phyloP scores from a whole-genome alignment of 2,797 vertebrate genomes.

The Tarsius wallacei region DNA sequence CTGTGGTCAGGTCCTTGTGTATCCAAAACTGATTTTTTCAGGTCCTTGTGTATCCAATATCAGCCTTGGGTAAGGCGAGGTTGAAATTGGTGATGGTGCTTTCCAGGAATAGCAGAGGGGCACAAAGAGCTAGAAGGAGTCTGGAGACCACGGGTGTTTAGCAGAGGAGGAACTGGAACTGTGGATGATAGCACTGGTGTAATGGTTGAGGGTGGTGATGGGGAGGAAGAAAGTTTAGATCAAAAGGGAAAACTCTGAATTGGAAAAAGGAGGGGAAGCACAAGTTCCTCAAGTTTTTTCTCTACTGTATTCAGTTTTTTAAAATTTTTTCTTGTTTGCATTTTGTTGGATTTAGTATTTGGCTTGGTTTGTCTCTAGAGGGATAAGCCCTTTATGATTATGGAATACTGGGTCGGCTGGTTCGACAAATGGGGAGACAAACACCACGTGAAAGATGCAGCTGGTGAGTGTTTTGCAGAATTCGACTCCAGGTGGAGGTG shows the following conservation, averaged over 20 bases:
- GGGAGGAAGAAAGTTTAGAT: not conserved
- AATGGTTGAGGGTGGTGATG: too few species aligned
- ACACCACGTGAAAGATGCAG: slow-evolving; percentile 92
- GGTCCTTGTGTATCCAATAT: not conserved
- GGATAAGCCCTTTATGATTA: slow-evolving; percentile 94
- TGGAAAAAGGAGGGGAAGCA: not conserved
- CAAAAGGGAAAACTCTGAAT: not conserved
- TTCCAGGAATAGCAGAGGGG: not conserved
- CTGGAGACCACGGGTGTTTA: not conserved
- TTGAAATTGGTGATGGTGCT: not conserved
- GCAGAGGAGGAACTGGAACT: not conserved
- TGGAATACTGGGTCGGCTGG: slow-evolving; percentile 97
- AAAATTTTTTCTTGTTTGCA: not conserved
- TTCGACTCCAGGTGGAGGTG: not conserved
- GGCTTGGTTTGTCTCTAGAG: slow-evolving; percentile 88
- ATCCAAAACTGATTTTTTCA: not conserved
- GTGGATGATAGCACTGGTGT: too few species aligned
- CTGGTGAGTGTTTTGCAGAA: slow-evolving; percentile 90
- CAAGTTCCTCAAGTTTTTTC: not conserved
- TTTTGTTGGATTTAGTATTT: not conserved
- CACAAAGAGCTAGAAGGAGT: too few species aligned
- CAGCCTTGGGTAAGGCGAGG: not conserved
- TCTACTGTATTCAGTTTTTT: not conserved
- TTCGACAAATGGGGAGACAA: slow-evolving; percentile 95
- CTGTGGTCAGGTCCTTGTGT: not conserved